Conservation (phyloP, 2,888 invertebrate species). For the Synergus laeviventris region DNA sequence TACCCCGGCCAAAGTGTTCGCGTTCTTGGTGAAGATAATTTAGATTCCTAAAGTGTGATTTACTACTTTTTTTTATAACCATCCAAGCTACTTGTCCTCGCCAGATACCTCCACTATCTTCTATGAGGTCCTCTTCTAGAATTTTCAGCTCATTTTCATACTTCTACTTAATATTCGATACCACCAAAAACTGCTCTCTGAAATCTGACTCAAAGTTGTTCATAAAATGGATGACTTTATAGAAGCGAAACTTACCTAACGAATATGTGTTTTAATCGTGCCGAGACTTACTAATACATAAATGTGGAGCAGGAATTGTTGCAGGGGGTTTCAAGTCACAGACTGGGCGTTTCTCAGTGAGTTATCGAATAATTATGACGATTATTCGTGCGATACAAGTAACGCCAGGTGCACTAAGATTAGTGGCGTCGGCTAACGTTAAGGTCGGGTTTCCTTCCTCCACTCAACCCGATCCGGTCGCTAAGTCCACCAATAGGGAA, state of each 20-base stretch:
- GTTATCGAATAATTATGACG: constrained; percentile 62
- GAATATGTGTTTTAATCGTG: too few relatives aligned
- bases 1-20: constrained; percentile 63
- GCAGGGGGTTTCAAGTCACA: neutral
- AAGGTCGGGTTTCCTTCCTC: constrained; percentile 54
- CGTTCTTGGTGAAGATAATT: constrained; percentile 69
- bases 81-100: neutral
- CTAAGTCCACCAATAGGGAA: constrained; percentile 57
- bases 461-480: constrained; percentile 36
- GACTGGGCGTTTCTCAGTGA: constrained; percentile 40
- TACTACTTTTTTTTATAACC: constrained; percentile 52
- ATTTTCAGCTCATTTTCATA: neutral
- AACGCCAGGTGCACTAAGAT: constrained; percentile 64
- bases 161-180: neutral
- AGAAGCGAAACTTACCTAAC: neutral
- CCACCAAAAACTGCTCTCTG: too few relatives aligned
- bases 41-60: constrained; percentile 70
- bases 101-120: neutral
- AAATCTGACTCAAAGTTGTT: neutral
- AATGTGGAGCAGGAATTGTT: constrained; percentile 10
- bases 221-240: neutral
- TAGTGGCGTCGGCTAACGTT: constrained; percentile 59
- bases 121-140: neutral
- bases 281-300: neutral
- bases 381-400: constrained; percentile 57